A percentile compares a stretch with the other conserved stretches of the same genome.
phyloP scores from a whole-genome alignment of 2,113 vertebrate genomes.

The Pelodiscus sinensis region DNA sequence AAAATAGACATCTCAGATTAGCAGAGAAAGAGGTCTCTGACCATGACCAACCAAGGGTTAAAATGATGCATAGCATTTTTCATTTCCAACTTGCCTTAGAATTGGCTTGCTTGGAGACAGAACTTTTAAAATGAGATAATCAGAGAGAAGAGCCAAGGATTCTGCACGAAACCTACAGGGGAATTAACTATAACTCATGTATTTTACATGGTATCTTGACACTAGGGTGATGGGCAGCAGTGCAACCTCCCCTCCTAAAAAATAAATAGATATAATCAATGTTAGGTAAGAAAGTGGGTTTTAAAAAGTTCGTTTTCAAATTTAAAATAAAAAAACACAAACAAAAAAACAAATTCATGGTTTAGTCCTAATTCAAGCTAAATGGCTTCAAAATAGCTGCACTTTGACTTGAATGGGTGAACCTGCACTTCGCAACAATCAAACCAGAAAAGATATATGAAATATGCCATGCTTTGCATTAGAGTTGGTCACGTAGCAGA shows the following conservation, averaged over 20 bases:
- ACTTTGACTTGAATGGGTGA: neutral
- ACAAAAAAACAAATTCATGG: neutral
- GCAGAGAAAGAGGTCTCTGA: neutral
- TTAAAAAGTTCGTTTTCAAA: neutral
- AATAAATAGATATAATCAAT: neutral
- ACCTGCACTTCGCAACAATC: neutral
- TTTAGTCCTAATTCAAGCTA: neutral
- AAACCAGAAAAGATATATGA: neutral
- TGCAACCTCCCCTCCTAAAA: neutral
- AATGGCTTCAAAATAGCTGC: neutral
- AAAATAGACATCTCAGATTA: neutral
- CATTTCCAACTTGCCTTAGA: neutral
- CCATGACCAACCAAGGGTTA: neutral
- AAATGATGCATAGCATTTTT: neutral
- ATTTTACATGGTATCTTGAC: neutral
- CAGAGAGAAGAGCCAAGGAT: neutral
- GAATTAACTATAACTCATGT: accelerated
- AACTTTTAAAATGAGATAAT: neutral
- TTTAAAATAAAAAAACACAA: neutral
- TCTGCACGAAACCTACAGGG: neutral
- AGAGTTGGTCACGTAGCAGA: neutral
- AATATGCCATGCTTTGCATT: neutral
- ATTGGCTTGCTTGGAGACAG: neutral
- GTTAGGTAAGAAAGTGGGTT: neutral
- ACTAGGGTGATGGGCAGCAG: neutral